phyloP scores from a whole-genome alignment of 1,140 invertebrate genomes.

The Dreissena polymorpha region DNA sequence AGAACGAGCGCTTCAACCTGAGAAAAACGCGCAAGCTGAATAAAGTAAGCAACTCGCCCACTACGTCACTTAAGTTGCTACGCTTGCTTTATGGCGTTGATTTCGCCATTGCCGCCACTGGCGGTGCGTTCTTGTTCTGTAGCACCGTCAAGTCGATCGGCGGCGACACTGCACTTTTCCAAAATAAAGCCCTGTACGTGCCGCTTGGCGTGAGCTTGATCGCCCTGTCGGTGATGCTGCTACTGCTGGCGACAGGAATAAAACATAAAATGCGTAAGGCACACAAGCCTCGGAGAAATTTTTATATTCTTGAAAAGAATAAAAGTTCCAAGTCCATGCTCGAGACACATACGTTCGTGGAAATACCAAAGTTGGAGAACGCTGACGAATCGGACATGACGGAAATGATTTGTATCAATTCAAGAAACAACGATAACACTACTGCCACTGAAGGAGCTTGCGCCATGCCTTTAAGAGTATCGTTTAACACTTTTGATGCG shows the following conservation, averaged over 20 bases:
- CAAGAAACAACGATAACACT: background rate
- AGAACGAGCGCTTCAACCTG: slow-evolving; percentile 11
- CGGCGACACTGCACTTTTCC: slow-evolving; percentile 14
- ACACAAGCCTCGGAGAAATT: background rate
- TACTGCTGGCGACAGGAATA: slow-evolving; percentile 24
- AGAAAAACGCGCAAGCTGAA: slow-evolving; percentile 12
- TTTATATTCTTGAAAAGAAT: slow-evolving; percentile 16
- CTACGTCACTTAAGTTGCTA: background rate
- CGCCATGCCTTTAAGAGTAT: too few relatives aligned
- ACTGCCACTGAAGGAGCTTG: background rate
- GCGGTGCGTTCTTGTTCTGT: background rate
- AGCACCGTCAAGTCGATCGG: slow-evolving; percentile 30
- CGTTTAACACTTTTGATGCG: too few relatives aligned
- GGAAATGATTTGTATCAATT: background rate
- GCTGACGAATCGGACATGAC: slow-evolving; percentile 34
- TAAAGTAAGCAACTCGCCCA: background rate
- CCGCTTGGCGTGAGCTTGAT: background rate
- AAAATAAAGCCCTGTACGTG: background rate
- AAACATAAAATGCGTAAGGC: slow-evolving; percentile 21
- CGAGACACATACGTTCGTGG: background rate
- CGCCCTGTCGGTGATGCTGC: background rate
- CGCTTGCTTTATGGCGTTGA: slow-evolving; percentile 13
- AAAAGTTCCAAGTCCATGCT: background rate
- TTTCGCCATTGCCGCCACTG: background rate
- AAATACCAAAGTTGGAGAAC: slow-evolving; percentile 17